Evolutionary conservation across 2,113 vertebrate species (phyloP).

Genomic region (Heterocephalus glaber): DNA sequence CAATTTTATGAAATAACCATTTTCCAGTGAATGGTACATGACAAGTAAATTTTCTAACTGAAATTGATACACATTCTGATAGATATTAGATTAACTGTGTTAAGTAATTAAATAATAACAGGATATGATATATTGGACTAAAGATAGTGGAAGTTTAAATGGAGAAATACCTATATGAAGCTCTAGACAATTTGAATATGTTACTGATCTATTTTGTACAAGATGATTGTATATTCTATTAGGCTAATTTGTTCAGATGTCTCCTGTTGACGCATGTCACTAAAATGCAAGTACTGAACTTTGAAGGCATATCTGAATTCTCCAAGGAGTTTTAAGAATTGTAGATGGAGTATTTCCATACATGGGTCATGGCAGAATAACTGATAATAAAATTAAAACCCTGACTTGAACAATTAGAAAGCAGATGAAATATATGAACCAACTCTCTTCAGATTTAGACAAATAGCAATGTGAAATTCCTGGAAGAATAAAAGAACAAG

Average conservation of each 20-base stretch:
- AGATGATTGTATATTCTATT: not conserved
- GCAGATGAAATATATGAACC: slow-evolving; percentile 15
- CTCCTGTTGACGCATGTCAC: not conserved
- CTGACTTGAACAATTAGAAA: not conserved
- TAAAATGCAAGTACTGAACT: slow-evolving; percentile 21
- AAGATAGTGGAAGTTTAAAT: not conserved
- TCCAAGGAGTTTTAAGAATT: slow-evolving; percentile 27
- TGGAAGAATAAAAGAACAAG: not conserved
- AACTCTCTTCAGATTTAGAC: not conserved
- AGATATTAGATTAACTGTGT: not conserved
- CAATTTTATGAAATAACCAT: slow-evolving; percentile 25
- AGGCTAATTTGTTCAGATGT: not conserved
- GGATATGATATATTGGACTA: not conserved
- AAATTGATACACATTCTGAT: not conserved
- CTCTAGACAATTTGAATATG: slow-evolving; percentile 12
- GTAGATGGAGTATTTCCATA: not conserved
- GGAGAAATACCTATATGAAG: not conserved
- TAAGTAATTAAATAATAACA: slow-evolving; percentile 40
- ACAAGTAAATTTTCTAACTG: slow-evolving; percentile 27
- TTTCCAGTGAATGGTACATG: not conserved
- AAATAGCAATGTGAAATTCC: not conserved
- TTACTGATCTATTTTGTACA: not conserved
- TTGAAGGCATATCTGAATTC: slow-evolving; percentile 38
- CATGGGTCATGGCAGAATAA: slow-evolving; percentile 1
- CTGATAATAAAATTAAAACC: not conserved